A percentile compares a stretch with the other conserved stretches of the same genome.
These are phyloP conservation scores for Hyposmocoma kahamanoa DNA, from an alignment of 1,140 invertebrate genomes.

Conservation along the genomic window DNA sequence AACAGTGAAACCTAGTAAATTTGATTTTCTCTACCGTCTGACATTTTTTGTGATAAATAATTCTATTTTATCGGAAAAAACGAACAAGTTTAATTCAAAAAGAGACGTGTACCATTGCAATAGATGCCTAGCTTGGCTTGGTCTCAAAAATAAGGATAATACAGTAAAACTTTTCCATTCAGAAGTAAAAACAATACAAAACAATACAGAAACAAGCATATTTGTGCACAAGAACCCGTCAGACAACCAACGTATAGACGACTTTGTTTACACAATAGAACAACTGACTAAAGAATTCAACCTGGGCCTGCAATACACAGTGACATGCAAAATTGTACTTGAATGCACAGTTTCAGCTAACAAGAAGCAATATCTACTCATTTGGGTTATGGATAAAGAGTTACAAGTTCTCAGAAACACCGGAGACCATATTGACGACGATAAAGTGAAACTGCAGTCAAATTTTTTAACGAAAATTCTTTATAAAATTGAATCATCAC, in stretches of 20 bases:
- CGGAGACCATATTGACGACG: constrained; percentile 27
- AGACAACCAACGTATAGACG: constrained; percentile 41
- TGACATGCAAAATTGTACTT: constrained; percentile 66
- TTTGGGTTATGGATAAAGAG: constrained; percentile 75
- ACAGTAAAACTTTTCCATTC: constrained; percentile 65
- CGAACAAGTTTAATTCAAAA: constrained; percentile 57
- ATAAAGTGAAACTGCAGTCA: constrained; percentile 50
- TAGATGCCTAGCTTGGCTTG: constrained; percentile 72
- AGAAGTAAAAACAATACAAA: constrained; percentile 47
- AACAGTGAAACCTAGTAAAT: constrained; percentile 53
- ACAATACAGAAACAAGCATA: constrained; percentile 29
- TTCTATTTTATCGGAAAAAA: constrained; percentile 45
- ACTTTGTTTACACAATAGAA: constrained; percentile 71
- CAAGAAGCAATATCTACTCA: constrained; percentile 65
- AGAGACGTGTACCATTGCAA: constrained; percentile 69
- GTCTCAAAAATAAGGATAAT: constrained; percentile 55
- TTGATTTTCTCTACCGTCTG: constrained; percentile 70
- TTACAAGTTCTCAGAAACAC: constrained; percentile 60
- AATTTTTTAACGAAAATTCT: constrained; percentile 66
- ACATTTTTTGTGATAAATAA: constrained; percentile 68
- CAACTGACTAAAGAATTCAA: constrained; percentile 62
- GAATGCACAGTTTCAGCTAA: constrained; percentile 49
- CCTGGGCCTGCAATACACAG: constrained; percentile 60
- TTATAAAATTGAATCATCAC: constrained; percentile 57
- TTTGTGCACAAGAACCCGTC: constrained; percentile 35